Percentiles rank a stretch among this genome's conserved stretches.
These are phyloP conservation scores for Peromyscus aztecus DNA, from an alignment of 2,797 vertebrate genomes.

Conservation along the genomic window DNA sequence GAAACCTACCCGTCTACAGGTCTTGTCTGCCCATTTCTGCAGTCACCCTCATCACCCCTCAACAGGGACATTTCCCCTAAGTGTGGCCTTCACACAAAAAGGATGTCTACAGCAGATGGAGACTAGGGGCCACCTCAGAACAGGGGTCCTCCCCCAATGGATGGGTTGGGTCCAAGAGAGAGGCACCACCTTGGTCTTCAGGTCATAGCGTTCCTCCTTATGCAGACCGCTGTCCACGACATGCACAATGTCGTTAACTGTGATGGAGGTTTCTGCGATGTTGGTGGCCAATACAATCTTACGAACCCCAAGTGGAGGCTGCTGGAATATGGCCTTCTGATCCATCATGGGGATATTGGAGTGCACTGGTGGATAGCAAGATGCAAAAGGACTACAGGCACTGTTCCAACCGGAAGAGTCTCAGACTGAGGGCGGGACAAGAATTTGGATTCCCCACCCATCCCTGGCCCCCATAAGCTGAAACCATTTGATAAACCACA, in stretches of 20 bases:
- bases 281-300: conserved; percentile 98
- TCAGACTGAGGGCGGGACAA: neutral
- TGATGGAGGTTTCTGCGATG: conserved; percentile 98
- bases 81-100: neutral
- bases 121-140: neutral
- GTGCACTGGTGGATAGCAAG: conserved; percentile 90
- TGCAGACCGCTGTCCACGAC: conserved; percentile 96
- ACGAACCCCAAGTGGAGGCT: conserved; percentile 90
- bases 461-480: neutral
- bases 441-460: neutral
- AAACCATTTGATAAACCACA: neutral
- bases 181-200: conserved; percentile 93
- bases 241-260: conserved; percentile 97
- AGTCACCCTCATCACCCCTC: neutral
- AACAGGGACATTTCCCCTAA: neutral
- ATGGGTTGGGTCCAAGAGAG: neutral
- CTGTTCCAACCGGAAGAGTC: neutral
- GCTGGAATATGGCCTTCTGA: conserved; percentile 96
- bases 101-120: neutral
- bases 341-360: conserved; percentile 97
- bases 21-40: neutral
- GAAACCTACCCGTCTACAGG: neutral
- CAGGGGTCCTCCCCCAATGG: neutral
- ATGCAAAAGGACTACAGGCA: neutral
- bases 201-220: conserved; percentile 96